Conservation (phyloP, 2,113 vertebrate genomes). For the Leptobrachium leishanense region DNA sequence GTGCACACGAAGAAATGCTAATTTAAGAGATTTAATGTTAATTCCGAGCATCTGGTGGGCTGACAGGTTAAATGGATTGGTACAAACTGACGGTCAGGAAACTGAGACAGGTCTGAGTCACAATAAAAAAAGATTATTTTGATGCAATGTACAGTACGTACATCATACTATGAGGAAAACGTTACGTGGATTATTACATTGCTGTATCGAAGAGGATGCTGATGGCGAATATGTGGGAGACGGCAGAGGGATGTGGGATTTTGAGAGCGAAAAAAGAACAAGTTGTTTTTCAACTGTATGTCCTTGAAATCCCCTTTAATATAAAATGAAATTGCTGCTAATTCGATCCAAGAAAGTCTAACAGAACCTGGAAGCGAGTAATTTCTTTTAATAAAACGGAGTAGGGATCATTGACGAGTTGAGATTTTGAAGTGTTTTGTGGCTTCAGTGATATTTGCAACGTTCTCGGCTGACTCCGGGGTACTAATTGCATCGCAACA, state of each 20-base stretch:
- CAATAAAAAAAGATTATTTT: background rate
- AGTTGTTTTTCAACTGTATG: background rate
- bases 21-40: background rate
- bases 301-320: constrained; percentile 9
- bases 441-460: too few relatives aligned
- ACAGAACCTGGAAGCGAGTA: background rate
- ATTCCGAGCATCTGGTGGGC: background rate
- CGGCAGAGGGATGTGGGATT: background rate
- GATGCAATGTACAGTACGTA: background rate
- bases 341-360: background rate
- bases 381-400: background rate
- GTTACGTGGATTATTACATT: background rate
- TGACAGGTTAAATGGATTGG: background rate
- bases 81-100: background rate
- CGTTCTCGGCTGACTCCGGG: too few relatives aligned
- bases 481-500: too few relatives aligned
- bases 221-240: background rate
- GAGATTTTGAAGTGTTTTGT: too few relatives aligned
- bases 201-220: too few relatives aligned
- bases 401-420: too few relatives aligned
- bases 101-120: background rate
- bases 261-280: background rate
- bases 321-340: background rate
- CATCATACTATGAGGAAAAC: background rate
- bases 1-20: background rate